Conservation (phyloP, 2,888 invertebrate species). For the Epistrophe grossulariae region DNA sequence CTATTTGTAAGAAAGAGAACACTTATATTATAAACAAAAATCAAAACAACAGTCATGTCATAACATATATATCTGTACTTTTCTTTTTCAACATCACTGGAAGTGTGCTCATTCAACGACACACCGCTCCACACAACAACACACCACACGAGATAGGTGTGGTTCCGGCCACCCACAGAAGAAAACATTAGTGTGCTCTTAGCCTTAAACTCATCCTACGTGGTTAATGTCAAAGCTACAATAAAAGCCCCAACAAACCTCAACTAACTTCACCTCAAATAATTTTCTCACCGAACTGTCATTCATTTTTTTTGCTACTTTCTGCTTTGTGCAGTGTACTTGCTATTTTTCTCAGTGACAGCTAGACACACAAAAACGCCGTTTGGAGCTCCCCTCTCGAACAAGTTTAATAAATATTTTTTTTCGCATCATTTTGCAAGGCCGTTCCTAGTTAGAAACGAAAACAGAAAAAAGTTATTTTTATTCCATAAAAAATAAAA, state of each 20-base stretch:
- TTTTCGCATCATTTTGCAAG: constrained; percentile 65
- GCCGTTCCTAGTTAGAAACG: constrained; percentile 55
- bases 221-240: constrained; percentile 35
- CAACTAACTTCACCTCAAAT: constrained; percentile 46
- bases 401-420: constrained; percentile 29
- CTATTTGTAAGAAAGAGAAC: too few species aligned
- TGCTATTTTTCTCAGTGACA: constrained; percentile 68
- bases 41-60: too few species aligned
- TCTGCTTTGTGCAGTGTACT: constrained; percentile 52
- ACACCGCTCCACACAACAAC: too few species aligned
- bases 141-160: too few species aligned
- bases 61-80: too few species aligned
- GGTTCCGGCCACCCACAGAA: too few species aligned
- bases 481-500: constrained; percentile 31
- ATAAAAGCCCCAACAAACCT: not conserved
- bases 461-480: constrained; percentile 55
- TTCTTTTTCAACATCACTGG: too few species aligned
- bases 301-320: not conserved
- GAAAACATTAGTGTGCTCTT: not conserved
- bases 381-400: constrained; percentile 45
- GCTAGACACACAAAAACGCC: constrained; percentile 63
- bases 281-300: constrained; percentile 41
- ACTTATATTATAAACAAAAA: too few species aligned
- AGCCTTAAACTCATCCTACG: not conserved
- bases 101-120: too few species aligned